Evolutionary conservation across 2,797 vertebrate genomes (phyloP).

Genomic region (Phalloptychus januarius): DNA sequence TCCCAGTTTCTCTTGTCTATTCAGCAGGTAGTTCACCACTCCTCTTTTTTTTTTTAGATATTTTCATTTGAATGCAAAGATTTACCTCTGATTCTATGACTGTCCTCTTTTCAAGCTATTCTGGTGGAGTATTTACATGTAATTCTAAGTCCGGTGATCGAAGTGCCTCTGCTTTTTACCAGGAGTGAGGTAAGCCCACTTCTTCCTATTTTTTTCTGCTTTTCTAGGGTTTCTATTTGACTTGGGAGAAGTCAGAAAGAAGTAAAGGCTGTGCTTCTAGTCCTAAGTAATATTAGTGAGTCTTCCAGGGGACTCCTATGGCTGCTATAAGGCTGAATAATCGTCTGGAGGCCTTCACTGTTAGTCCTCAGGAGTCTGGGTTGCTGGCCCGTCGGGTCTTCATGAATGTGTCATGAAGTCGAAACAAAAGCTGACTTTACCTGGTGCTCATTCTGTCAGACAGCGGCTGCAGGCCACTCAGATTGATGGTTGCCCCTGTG

Average conservation of each 20-base stretch:
- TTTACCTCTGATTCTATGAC: background rate
- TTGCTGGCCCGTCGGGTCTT: conserved; percentile 28
- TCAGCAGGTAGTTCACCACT: conserved; percentile 82
- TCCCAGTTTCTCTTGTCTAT: conserved; percentile 87
- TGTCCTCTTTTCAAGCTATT: conserved; percentile 75
- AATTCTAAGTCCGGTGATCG: conserved; percentile 83
- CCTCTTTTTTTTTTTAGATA: background rate
- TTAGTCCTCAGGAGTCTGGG: conserved; percentile 45
- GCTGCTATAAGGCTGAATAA: background rate
- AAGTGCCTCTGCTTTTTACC: conserved; percentile 88
- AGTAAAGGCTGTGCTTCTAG: background rate
- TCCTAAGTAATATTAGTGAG: background rate
- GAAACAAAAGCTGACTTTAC: conserved; percentile 69
- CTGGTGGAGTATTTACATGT: conserved; percentile 88
- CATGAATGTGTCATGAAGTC: conserved; percentile 79
- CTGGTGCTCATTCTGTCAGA: conserved; percentile 59
- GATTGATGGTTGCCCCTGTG: conserved; percentile 69
- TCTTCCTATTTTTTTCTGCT: background rate
- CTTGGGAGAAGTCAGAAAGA: background rate
- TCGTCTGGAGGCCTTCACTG: background rate
- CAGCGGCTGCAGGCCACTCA: conserved; percentile 56
- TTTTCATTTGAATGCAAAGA: background rate
- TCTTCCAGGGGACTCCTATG: background rate
- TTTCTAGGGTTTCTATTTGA: background rate
- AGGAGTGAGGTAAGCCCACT: conserved; percentile 87